These are phyloP conservation scores for Stigmatopora argus DNA, from an alignment of 2,113 vertebrate genomes.

Conservation along the genomic window DNA sequence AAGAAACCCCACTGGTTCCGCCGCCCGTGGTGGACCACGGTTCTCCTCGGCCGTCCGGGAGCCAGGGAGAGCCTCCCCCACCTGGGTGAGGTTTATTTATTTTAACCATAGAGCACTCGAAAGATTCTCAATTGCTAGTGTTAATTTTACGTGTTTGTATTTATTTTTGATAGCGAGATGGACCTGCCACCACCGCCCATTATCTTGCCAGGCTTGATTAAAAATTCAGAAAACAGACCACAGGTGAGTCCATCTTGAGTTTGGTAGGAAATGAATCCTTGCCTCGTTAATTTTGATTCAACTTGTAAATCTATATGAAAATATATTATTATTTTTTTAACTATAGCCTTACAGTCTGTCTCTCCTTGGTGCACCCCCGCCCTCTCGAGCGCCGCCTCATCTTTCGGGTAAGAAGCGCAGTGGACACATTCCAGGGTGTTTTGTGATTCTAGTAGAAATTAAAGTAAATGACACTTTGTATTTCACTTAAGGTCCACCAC, in stretches of 20 bases:
- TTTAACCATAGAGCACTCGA: background rate
- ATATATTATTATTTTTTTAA: background rate
- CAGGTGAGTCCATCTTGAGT: constrained; percentile 26
- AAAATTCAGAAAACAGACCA: constrained; percentile 31
- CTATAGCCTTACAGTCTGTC: constrained; percentile 81
- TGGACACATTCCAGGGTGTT: background rate
- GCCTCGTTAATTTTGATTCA: too few species aligned
- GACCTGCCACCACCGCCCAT: constrained; percentile 31
- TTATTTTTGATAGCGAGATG: constrained; percentile 37
- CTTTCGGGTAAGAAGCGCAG: constrained; percentile 59
- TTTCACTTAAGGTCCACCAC: constrained; percentile 42
- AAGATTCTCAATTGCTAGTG: background rate
- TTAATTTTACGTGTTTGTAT: background rate
- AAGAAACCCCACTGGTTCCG: constrained; percentile 21
- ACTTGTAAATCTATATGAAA: too few species aligned
- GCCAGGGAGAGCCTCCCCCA: constrained; percentile 75
- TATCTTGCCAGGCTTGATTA: constrained; percentile 22
- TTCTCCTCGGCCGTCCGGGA: constrained; percentile 74
- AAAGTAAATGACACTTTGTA: constrained; percentile 1
- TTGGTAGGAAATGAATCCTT: background rate
- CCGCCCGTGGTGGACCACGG: constrained; percentile 28
- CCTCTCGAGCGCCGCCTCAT: constrained; percentile 46
- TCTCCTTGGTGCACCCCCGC: constrained; percentile 77
- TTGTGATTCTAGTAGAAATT: background rate
- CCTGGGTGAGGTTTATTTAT: constrained; percentile 36